phyloP scores from a whole-genome alignment of 2,888 invertebrate species.

The Salpingus planirostris region DNA sequence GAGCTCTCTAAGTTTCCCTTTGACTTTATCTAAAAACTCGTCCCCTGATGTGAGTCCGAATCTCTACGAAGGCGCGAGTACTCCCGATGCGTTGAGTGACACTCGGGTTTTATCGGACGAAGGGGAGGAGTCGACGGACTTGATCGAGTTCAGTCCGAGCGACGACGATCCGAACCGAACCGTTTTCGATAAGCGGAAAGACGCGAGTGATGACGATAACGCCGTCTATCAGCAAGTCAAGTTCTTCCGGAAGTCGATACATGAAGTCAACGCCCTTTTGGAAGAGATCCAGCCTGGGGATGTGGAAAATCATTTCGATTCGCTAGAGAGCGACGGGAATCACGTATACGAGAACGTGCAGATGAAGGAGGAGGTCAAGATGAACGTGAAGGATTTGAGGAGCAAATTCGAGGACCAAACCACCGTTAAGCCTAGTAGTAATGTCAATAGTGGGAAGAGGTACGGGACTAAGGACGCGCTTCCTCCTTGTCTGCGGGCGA shows the following conservation, averaged over 20 bases:
- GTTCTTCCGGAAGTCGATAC: slow-evolving; percentile 62
- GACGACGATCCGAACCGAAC: slow-evolving; percentile 12
- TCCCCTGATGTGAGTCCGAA: slow-evolving; percentile 35
- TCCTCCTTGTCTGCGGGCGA: slow-evolving; percentile 54
- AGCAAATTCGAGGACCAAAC: slow-evolving; percentile 30
- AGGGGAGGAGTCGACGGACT: slow-evolving; percentile 16
- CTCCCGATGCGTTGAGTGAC: background rate
- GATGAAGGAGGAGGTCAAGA: background rate
- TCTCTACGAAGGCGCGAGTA: background rate
- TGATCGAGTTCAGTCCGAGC: slow-evolving; percentile 33
- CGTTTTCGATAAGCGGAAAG: slow-evolving; percentile 34
- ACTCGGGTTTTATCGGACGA: slow-evolving; percentile 3
- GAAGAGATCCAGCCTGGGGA: slow-evolving; percentile 21
- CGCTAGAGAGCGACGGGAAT: slow-evolving; percentile 27
- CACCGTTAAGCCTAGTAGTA: slow-evolving; percentile 2
- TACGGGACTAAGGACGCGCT: slow-evolving; percentile 38
- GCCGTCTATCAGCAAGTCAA: slow-evolving; percentile 67
- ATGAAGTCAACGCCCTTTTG: slow-evolving; percentile 60
- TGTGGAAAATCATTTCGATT: slow-evolving; percentile 25
- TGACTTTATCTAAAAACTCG: slow-evolving; percentile 31
- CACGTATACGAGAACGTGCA: slow-evolving; percentile 34
- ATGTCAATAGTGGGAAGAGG: slow-evolving; percentile 16
- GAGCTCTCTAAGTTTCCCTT: slow-evolving; percentile 39
- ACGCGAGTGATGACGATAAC: slow-evolving; percentile 38
- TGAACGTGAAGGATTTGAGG: slow-evolving; percentile 28